Evolutionary conservation across 2,888 invertebrate species (phyloP), one percentile per base, ranked within the genome.

Genomic region (Campoplex nolae): DNA sequence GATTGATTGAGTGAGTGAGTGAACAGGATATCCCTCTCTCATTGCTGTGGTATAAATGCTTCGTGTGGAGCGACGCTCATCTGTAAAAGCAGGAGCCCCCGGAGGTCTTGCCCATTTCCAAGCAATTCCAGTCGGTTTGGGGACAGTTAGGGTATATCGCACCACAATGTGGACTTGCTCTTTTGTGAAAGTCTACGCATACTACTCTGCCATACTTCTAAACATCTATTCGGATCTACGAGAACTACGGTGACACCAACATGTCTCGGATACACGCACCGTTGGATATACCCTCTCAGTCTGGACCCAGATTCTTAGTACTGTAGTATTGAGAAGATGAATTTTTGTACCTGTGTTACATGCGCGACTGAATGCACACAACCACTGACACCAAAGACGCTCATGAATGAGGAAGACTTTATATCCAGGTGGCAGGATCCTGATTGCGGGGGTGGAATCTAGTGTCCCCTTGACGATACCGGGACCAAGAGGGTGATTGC

Each of bases 131-230:
- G 85, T 85, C 88, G 89, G 89, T 89, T 90, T 92, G 88, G 90
- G 88, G 89, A 92, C 90, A 92, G 91, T 92, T 91, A 91, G 90
- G 91, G 87, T 90, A 89, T 89, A 88, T 87, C 87, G 90, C 84
- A 83, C 88, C 83, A 88, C 88, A 89, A 87, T 89, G 87, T 88
- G 87, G 85, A 86, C 90, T 92, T 92, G 92, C 92, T 90, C 92
- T 92, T 92, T 92, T 92, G 91, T 92, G 89, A 91, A 70, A 81
- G 77, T 75, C 75, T 42, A 73, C 54, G 48, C 54, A 62, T 35
- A 35, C n/a, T 48, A 51, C 56, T 65, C 67, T 70, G 67, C 78
- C 88, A 78, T 86, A 83, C 84, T 81, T 54, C 74, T 83, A 76
- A 65, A 81, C 84, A 35, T 71, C 62, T 83, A 67, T 78, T 75